Base-by-base conservation (phyloP, 2,888 invertebrate genomes). In the Myathropa florea region DNA sequence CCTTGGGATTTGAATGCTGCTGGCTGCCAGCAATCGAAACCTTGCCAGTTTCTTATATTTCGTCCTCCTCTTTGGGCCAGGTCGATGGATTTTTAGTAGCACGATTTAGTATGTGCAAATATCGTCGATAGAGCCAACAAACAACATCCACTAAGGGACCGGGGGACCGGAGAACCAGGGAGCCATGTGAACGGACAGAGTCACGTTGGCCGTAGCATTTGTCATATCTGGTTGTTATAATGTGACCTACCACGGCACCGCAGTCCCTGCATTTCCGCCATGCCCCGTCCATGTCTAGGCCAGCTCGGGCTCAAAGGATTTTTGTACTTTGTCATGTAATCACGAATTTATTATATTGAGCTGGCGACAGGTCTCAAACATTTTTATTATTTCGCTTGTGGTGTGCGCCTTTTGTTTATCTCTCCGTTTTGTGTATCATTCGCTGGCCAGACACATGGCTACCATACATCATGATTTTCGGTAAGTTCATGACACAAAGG, bases 321-420 rank as follows among this genome's bases (percentile, higher is more conserved):
- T 82, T 86, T 88, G 77, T 90, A 89, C 90, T 90, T 90, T 90
- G 90, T 91, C 90, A 90, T 91, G 91, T 90, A 90, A 91, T 92
- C 92, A 92, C 92, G 92, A 92, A 91, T 92, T 92, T 92, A 91
- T 92, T 92, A 91, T 92, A 92, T 92, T 91, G 92, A 87, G 83
- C 71, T 80, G 87, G 87, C 87, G 86, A 86, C 86, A 86, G 86
- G 86, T 86, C 86, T 86, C 86, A 86, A 86, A 86, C 86, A 86
- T 86, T 86, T 86, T 86, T 86, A 86, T 86, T 86, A 86, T 86
- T 86, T 78, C 78, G 71, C 83, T 79, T 68, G 73, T 85, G 77
- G 72, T 83, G 64, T 75, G 83, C 64, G 83, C 64, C 78, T 78
- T 79, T 86, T 86, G 83, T 83, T 83, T 83, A 77, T 70, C 63